Base-by-base conservation (phyloP, 2,888 invertebrate species). In the Lottia scabra region DNA sequence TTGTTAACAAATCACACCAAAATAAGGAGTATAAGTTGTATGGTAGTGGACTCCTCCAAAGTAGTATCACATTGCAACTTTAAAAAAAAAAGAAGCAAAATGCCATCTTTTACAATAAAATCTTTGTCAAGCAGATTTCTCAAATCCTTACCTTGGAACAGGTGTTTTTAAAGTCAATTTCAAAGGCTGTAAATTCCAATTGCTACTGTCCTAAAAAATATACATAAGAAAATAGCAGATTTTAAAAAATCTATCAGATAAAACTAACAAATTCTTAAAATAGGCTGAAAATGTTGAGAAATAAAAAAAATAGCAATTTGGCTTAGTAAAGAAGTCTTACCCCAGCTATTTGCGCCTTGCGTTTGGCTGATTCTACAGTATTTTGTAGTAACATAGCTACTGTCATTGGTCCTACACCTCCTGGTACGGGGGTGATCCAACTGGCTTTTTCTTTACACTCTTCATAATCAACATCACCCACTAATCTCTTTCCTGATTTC, bases 361-460 rank as follows among this genome's bases (percentile, higher is more conserved):
- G 75, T 56, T 77, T 82, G 6, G 97, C 97, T 68, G 96, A 94
- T 78, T 94, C 92, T 46, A 97, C 95, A 0, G 98, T 98, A 91
- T 99, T 99, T 83, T 93, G 93, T 63, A 91, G 85, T 72, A 92
- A 82, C 97, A 98, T 98, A 26, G 98, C 97, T 0, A 92, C 99
- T 0, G 99, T 99, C 98, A 99, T 98, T 19, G 99, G 99, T 0
- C 99, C 99, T 75, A 99, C 99, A 76, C 99, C 99, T 13, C 91
- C 91, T n/a, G 91, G 91, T 67, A 98, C 98, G 5, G 98, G 98
- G 30, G 98, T 98, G 85, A 98, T 95, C 90, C 93, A 94, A 0
- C 95, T 93, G 19, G 98, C 98, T 75, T 95, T 93, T 81, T 92
- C 89, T 80, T 92, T 91, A 6, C 95, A 98, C 43, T 76, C 80